Conservation (phyloP, 2,888 invertebrate species). For the Periphyllus acericola region DNA sequence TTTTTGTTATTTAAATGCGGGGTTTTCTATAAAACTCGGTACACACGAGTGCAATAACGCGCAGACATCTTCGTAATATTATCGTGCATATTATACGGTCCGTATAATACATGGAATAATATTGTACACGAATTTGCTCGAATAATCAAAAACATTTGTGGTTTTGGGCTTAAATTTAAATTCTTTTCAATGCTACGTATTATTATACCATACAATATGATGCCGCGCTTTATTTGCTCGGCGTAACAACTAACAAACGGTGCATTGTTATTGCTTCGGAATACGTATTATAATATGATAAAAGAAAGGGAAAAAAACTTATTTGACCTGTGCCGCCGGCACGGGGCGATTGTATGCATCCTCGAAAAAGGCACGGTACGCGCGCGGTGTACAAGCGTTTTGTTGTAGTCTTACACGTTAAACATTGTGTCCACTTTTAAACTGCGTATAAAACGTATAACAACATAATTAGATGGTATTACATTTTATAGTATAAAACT, state of each 20-base stretch:
- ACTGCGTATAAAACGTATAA: background rate
- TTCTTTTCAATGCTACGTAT: background rate
- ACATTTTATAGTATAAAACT: background rate
- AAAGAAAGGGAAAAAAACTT: background rate
- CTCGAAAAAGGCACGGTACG: background rate
- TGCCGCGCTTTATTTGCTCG: background rate
- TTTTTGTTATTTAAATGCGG: background rate
- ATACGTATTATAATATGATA: background rate
- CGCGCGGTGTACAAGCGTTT: background rate
- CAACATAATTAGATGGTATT: background rate
- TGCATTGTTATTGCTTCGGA: background rate
- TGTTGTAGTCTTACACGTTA: background rate
- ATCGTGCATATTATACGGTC: background rate
- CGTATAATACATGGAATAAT: too few species aligned
- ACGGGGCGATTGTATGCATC: background rate
- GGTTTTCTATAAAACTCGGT: background rate
- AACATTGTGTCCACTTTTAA: background rate
- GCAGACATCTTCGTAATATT: background rate
- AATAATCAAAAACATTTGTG: background rate
- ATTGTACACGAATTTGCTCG: background rate
- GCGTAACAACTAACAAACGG: background rate
- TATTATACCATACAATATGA: background rate
- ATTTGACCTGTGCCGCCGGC: background rate
- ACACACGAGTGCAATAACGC: background rate
- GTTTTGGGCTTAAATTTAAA: background rate